Evolutionary conservation across 2,797 vertebrate genomes (phyloP).

Genomic region (Otus scops): DNA sequence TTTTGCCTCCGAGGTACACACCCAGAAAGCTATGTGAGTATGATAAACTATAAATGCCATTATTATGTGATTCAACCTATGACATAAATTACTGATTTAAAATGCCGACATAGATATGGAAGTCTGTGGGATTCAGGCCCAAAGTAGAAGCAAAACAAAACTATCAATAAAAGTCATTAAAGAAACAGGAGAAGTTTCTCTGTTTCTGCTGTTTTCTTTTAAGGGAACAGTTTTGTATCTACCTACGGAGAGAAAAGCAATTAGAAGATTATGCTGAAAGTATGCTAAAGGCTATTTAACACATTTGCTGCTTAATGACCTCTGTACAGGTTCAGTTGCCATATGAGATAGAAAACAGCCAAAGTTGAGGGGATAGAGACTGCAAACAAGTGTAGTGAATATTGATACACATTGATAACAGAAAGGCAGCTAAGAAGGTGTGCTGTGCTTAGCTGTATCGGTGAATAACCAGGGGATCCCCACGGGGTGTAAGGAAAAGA

Average conservation of each 20-base stretch:
- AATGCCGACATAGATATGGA: slow-evolving; percentile 37
- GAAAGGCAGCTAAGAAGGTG: background rate
- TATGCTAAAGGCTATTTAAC: slow-evolving; percentile 11
- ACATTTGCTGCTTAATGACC: background rate
- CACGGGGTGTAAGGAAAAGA: background rate
- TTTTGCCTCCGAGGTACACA: slow-evolving; percentile 77
- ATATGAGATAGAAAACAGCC: background rate
- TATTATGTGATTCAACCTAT: slow-evolving; percentile 68
- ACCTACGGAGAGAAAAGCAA: background rate
- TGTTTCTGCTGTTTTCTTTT: background rate
- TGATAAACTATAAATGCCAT: slow-evolving; percentile 72
- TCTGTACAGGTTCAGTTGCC: slow-evolving; percentile 2
- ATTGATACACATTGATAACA: accelerated
- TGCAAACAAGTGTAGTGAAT: background rate
- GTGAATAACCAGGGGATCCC: background rate
- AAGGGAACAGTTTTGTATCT: background rate
- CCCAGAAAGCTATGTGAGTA: slow-evolving; percentile 74
- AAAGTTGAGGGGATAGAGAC: background rate
- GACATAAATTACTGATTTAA: slow-evolving; percentile 75
- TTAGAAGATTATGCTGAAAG: background rate
- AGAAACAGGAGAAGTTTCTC: background rate
- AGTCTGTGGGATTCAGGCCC: slow-evolving; percentile 2
- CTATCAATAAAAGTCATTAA: background rate
- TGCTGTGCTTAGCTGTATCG: accelerated
- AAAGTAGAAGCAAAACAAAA: background rate